Conservation (phyloP, 2,888 invertebrate genomes). For the Drosophila kuntzei region DNA sequence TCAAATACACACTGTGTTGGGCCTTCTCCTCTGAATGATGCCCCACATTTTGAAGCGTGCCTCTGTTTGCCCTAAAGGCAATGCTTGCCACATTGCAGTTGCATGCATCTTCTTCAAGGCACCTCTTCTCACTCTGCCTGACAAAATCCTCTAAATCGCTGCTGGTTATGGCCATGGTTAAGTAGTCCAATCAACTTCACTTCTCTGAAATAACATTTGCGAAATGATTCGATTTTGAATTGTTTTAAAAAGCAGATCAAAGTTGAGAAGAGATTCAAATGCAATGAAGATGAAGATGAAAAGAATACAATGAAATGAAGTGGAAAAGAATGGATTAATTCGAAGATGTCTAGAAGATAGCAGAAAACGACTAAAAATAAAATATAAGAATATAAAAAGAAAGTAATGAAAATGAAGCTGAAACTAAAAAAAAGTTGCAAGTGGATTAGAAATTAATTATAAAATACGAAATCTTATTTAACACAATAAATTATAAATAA, state of each 20-base stretch:
- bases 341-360: too few relatives aligned
- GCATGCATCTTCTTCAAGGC: conserved; percentile 13
- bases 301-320: neutral
- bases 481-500: neutral
- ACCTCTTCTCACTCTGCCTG: neutral
- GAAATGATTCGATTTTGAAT: conserved; percentile 8
- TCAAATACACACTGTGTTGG: conserved; percentile 16
- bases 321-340: neutral
- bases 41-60: conserved; percentile 12
- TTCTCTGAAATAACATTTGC: conserved; percentile 12
- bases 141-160: neutral
- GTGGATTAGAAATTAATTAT: neutral
- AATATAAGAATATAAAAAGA: neutral
- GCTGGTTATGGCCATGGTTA: neutral
- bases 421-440: too few relatives aligned
- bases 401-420: too few relatives aligned
- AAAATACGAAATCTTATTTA: neutral
- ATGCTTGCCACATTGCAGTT: conserved; percentile 17
- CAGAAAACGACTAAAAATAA: neutral
- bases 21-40: neutral
- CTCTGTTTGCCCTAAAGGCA: conserved; percentile 9
- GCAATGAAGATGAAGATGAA: too few relatives aligned
- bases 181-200: conserved; percentile 17
- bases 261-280: neutral
- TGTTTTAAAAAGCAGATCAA: neutral